A percentile compares a stretch with the other conserved stretches of the same genome.
Conservation (phyloP, 2,113 vertebrate genomes). For the Nibea albiflora region DNA sequence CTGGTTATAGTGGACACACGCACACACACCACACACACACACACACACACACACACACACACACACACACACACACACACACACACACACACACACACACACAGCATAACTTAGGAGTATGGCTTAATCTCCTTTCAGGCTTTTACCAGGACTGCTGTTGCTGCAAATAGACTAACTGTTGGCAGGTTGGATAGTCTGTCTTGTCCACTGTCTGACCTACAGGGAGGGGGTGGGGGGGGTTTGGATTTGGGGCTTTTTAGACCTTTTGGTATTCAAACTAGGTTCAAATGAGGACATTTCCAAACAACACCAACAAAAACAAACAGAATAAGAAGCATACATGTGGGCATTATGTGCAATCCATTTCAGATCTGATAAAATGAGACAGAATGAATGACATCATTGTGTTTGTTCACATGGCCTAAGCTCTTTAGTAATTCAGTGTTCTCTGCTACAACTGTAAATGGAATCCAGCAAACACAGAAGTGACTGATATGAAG, state of each 20-base stretch:
- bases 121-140: conserved; percentile 77
- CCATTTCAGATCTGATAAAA: not conserved
- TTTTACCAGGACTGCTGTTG: conserved; percentile 70
- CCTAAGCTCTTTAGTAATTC: not conserved
- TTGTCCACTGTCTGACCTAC: conserved; percentile 53
- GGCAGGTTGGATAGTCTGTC: conserved; percentile 53
- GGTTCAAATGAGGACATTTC: not conserved
- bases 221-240: not conserved
- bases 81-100: conserved; percentile 21
- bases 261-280: not conserved
- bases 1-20: not conserved
- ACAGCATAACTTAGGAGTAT: conserved; percentile 44
- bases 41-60: not conserved
- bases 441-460: not conserved
- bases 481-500: not conserved
- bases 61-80: not conserved
- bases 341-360: too few relatives aligned
- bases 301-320: not conserved
- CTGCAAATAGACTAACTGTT: conserved; percentile 73
- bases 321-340: not conserved
- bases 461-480: not conserved
- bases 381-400: not conserved
- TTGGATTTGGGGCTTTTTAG: too few relatives aligned
- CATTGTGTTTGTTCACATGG: not conserved
- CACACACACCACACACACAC: not conserved